Conservation (phyloP, 2,113 vertebrate species). For the Stegastes partitus region DNA sequence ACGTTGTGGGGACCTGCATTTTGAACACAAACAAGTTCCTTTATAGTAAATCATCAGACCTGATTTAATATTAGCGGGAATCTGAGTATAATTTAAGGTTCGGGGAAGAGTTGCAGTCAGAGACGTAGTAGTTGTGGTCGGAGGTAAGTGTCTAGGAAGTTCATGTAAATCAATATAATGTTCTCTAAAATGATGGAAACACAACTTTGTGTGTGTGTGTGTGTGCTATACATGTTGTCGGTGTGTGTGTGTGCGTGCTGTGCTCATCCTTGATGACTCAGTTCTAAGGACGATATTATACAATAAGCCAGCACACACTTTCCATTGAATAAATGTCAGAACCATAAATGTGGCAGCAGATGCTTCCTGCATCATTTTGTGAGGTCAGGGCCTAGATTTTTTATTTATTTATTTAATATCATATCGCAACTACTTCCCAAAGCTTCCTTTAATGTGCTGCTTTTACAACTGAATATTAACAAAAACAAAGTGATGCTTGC, state of each 20-base stretch:
- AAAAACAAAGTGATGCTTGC: background rate
- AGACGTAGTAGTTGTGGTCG: no score
- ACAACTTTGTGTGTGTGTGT: constrained; percentile 19
- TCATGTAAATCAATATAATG: no score
- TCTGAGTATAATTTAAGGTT: no score
- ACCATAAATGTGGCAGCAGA: constrained; percentile 35
- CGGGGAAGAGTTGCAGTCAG: no score
- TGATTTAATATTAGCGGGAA: no score
- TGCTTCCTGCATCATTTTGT: constrained; percentile 30
- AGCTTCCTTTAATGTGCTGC: background rate
- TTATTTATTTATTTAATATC: background rate
- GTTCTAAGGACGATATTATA: background rate
- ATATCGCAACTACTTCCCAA: background rate
- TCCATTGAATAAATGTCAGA: constrained; percentile 29
- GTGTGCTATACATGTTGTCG: no score
- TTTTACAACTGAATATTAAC: background rate
- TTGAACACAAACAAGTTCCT: no score
- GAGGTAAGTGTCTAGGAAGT: no score
- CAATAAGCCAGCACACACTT: constrained; percentile 22
- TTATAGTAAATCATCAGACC: no score
- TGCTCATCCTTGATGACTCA: constrained; percentile 4
- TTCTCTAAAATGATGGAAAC: no score
- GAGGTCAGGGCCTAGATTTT: constrained; percentile 6
- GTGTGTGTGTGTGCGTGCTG: background rate
- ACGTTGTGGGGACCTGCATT: no score